Conservation (phyloP, 2,113 vertebrate genomes). For the Globicephala melas region DNA sequence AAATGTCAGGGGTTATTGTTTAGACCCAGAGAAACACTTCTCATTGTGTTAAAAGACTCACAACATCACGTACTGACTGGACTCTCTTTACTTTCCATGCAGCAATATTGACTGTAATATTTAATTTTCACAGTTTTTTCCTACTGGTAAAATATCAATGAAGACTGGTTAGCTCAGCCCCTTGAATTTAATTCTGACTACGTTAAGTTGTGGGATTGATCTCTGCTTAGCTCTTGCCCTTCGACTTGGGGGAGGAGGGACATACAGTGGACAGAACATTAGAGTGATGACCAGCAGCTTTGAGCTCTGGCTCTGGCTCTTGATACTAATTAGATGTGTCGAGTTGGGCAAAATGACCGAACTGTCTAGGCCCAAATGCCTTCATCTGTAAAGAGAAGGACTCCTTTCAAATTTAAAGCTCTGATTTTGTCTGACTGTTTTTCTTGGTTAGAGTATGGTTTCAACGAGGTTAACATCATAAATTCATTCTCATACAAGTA, state of each 20-base stretch:
- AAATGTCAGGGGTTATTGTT: background rate
- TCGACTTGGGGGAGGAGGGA: background rate
- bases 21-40: background rate
- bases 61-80: background rate
- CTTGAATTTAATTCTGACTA: background rate
- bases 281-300: background rate
- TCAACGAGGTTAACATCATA: conserved; percentile 24
- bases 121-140: background rate
- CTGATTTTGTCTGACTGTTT: background rate
- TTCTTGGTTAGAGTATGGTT: conserved; percentile 11
- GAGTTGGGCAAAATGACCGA: background rate
- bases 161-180: background rate
- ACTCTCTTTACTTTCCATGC: background rate
- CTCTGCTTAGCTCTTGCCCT: background rate
- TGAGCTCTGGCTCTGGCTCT: conserved; percentile 1
- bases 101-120: background rate
- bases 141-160: background rate
- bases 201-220: background rate
- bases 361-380: background rate
- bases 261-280: background rate
- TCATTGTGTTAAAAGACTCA: background rate
- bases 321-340: background rate
- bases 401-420: conserved; percentile 30
- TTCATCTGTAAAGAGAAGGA: conserved; percentile 28
- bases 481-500: conserved; percentile 27